These are phyloP conservation scores for Brenthis hecate DNA, from an alignment of 2,888 invertebrate genomes.

Conservation along the genomic window DNA sequence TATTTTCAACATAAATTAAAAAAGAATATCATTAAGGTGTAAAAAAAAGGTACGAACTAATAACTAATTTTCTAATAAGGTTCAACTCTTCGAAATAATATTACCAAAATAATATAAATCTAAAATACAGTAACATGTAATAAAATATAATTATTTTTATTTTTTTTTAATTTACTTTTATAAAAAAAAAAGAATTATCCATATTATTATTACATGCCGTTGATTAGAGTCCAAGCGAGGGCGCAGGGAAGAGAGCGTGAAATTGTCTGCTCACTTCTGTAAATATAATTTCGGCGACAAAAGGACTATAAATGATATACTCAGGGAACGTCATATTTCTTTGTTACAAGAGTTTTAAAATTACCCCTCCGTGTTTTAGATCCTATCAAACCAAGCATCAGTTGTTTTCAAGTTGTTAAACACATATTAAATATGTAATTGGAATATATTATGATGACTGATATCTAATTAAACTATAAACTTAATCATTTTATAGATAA, in stretches of 20 bases:
- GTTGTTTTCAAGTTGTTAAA: conserved; percentile 23
- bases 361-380: conserved; percentile 44
- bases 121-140: neutral
- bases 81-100: neutral
- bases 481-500: neutral
- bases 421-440: conserved; percentile 12
- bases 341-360: conserved; percentile 68
- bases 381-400: conserved; percentile 14
- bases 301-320: conserved; percentile 81
- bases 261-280: conserved; percentile 83
- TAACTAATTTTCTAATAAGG: neutral
- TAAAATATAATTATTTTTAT: neutral
- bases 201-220: conserved; percentile 54
- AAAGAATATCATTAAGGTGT: too few species aligned
- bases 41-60: too few species aligned
- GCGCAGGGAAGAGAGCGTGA: conserved; percentile 81
- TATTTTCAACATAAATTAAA: too few species aligned
- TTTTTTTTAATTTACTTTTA: neutral
- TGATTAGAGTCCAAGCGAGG: conserved; percentile 78
- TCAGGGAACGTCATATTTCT: conserved; percentile 65
- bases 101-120: neutral
- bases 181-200: conserved; percentile 48
- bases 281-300: conserved; percentile 82
- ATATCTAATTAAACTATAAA: neutral
- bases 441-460: conserved; percentile 9